A percentile compares a stretch with the other conserved stretches of the same genome.
phyloP scores from a whole-genome alignment of 1,140 invertebrate species.

The Acromyrmex heyeri region DNA sequence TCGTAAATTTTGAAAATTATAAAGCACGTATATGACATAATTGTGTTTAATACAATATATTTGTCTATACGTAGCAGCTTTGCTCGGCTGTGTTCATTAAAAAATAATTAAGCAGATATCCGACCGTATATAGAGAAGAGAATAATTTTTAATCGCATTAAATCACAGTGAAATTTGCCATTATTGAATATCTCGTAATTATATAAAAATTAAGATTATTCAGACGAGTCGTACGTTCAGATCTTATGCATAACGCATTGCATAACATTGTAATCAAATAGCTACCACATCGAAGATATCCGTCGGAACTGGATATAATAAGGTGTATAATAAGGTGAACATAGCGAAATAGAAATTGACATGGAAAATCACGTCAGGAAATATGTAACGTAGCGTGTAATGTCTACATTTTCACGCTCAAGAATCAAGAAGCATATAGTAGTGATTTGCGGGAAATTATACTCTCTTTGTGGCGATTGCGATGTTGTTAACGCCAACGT shows the following conservation, averaged over 20 bases:
- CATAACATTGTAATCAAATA: slow-evolving; percentile 4
- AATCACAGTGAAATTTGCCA: neutral
- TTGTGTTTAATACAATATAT: neutral
- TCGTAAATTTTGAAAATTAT: slow-evolving; percentile 3
- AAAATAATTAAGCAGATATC: slow-evolving; percentile 14
- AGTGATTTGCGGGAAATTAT: slow-evolving; percentile 40
- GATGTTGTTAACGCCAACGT: slow-evolving; percentile 29
- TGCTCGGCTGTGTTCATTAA: slow-evolving; percentile 25
- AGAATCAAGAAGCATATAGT: slow-evolving; percentile 4
- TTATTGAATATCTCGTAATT: neutral
- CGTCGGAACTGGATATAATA: neutral
- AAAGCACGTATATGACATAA: neutral
- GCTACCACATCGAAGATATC: neutral
- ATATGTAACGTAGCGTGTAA: slow-evolving; percentile 33
- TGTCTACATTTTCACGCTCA: slow-evolving; percentile 32
- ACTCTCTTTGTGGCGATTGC: slow-evolving; percentile 11
- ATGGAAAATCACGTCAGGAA: neutral
- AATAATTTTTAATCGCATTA: neutral
- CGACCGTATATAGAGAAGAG: neutral
- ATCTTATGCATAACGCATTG: slow-evolving; percentile 20
- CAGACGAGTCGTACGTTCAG: neutral
- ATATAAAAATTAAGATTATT: neutral
- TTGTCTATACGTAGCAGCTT: neutral
- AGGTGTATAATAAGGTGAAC: neutral
- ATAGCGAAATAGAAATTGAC: slow-evolving; percentile 5